A percentile compares a stretch with the other conserved stretches of the same genome.
Evolutionary conservation across 2,888 invertebrate species (phyloP).

Genomic region (Scaptomyza parva): DNA sequence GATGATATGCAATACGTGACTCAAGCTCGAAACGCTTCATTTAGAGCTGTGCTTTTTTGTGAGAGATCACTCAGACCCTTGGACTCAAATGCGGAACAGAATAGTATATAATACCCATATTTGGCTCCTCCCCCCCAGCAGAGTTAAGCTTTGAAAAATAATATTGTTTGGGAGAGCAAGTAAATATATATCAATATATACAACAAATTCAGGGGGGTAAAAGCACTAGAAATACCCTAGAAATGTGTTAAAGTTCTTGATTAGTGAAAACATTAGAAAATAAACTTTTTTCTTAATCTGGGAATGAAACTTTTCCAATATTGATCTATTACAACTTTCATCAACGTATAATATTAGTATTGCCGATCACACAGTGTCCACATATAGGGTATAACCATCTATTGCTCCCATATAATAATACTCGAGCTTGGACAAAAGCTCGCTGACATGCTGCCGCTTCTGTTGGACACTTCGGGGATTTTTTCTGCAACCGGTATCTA

Average conservation of each 20-base stretch:
- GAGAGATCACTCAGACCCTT: neutral
- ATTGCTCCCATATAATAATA: neutral
- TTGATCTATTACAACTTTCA: too few species aligned
- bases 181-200: too few species aligned
- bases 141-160: neutral
- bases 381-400: constrained; percentile 4
- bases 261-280: neutral
- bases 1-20: constrained; percentile 13
- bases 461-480: constrained; percentile 57
- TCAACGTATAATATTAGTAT: too few species aligned
- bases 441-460: constrained; percentile 27
- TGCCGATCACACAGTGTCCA: too few species aligned
- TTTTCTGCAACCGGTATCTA: constrained; percentile 26
- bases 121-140: neutral
- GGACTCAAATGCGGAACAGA: constrained; percentile 4
- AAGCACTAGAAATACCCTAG: neutral
- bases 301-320: too few species aligned
- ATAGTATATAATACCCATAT: neutral
- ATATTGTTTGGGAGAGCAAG: neutral
- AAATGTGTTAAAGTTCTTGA: neutral
- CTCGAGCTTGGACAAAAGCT: constrained; percentile 27
- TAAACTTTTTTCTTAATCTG: neutral
- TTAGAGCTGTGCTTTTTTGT: neutral
- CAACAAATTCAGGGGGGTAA: neutral
- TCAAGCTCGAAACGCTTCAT: constrained; percentile 2